Evolutionary conservation across 2,797 vertebrate species (phyloP).

Genomic region (Pelodytes ibericus): DNA sequence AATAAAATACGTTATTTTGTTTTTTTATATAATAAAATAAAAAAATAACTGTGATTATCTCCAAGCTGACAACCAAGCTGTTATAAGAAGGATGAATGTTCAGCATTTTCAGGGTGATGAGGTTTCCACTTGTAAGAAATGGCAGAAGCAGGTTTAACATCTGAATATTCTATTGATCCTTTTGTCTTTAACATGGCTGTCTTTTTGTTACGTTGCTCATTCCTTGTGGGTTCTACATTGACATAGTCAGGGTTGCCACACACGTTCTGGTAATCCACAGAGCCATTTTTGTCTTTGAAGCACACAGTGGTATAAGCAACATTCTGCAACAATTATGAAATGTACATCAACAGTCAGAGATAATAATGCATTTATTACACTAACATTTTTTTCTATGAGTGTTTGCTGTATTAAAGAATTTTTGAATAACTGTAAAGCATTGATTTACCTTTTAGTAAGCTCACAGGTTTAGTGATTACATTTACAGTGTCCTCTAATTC

Average conservation of each 20-base stretch:
- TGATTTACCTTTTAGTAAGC: too few species aligned
- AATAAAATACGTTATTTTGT: too few species aligned
- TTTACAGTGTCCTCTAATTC: too few species aligned
- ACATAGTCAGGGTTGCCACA: constrained; percentile 57
- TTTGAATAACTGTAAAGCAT: too few species aligned
- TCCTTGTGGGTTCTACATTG: constrained; percentile 61
- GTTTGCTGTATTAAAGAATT: too few species aligned
- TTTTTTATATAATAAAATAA: too few species aligned
- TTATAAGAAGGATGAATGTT: constrained; percentile 1
- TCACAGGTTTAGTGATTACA: too few species aligned
- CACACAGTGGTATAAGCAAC: constrained; percentile 26
- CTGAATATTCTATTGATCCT: constrained; percentile 23
- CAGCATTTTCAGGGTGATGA: not conserved
- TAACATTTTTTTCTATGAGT: not conserved
- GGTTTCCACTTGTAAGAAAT: not conserved
- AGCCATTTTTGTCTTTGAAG: not conserved
- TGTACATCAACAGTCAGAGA: not conserved
- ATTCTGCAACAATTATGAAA: not conserved
- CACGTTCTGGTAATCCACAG: constrained; percentile 59
- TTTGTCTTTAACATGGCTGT: not conserved
- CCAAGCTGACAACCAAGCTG: too few species aligned
- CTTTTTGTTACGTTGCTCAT: constrained; percentile 1
- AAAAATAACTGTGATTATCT: too few species aligned
- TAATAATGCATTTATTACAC: not conserved
- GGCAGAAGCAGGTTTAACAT: not conserved